Evolutionary conservation across 2,888 invertebrate genomes (phyloP).

Genomic region (Cerastis leucographa): DNA sequence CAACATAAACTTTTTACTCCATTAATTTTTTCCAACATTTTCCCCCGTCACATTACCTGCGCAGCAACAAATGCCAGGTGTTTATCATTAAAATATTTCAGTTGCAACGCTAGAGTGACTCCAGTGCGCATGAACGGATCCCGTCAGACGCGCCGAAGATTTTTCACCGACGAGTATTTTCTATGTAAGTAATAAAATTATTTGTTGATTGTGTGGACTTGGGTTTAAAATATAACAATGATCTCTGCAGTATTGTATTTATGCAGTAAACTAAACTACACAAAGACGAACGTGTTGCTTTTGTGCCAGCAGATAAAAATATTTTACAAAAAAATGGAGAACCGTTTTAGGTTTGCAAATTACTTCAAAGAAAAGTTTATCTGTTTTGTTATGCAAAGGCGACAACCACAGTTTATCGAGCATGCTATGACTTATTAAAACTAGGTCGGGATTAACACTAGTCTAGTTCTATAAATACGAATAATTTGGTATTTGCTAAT

Average conservation of each 20-base stretch:
- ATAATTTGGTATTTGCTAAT: not conserved
- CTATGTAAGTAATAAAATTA: constrained; percentile 58
- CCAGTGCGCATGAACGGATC: constrained; percentile 64
- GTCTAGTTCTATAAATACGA: not conserved
- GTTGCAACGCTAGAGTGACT: constrained; percentile 64
- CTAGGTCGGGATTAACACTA: not conserved
- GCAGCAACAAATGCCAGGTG: constrained; percentile 53
- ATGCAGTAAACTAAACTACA: not conserved
- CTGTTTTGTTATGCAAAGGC: not conserved
- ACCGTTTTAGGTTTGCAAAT: not conserved
- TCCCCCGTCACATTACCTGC: constrained; percentile 18
- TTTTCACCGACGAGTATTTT: constrained; percentile 66
- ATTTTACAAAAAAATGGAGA: not conserved
- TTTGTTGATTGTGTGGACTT: constrained; percentile 58
- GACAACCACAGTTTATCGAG: not conserved
- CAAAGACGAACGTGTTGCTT: not conserved
- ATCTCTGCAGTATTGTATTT: not conserved
- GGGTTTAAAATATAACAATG: not conserved
- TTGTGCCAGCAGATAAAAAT: not conserved
- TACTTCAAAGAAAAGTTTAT: not conserved
- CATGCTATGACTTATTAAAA: not conserved
- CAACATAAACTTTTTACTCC: not conserved
- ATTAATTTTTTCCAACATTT: constrained; percentile 19
- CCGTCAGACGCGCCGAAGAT: constrained; percentile 64
- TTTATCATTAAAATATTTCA: constrained; percentile 69